Base-by-base conservation (phyloP, 2,113 vertebrate genomes). In the Laticauda laticaudata region DNA sequence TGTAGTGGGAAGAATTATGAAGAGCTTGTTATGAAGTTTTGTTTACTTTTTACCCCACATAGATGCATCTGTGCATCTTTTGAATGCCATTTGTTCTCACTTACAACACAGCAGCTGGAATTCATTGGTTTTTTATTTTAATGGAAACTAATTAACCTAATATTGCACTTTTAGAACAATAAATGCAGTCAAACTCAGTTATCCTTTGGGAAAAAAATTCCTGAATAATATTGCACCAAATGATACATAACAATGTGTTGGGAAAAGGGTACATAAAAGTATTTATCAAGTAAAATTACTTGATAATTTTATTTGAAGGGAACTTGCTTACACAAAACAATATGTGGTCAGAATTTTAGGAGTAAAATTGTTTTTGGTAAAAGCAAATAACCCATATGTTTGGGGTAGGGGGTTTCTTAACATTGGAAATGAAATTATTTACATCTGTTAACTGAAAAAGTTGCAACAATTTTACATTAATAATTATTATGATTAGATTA, bases 381-480 rank as follows among this genome's bases (percentile, higher is more conserved):
- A 34, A 75, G 64, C n/a, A 75, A 75, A 75, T 75, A 12, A 34
- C 5, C 29, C 64, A 69, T 69, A 69, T 18, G 2, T 34, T 34
- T 5, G 2, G n/a, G 1, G n/a, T 12, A 1, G 1, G 2, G 12
- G 2, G 23, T 26, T 23, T 10, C 9, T 51, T 29, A 55, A 6
- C 64, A 75, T 34, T 75, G n/a, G 64, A 34, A 75, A 75, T 75
- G n/a, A 75, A 75, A 75, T 75, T 2, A 34, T 75, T 75, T 34
- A 75, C 14, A 75, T 18, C 2, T 34, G 5, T 75, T 75, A 75
- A 15, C 64, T 75, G 64, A 34, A 75, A 75, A 75, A 34, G n/a
- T 34, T 75, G 64, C n/a, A 34, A 75, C 14, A 39, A 18, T 75
- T 18, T 34, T 75, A 34, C n/a, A 75, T 39, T 75, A 75, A 75